A percentile compares a stretch with the other conserved stretches of the same genome.
Conservation (phyloP, 2,888 invertebrate genomes). For the Hermodice carunculata region DNA sequence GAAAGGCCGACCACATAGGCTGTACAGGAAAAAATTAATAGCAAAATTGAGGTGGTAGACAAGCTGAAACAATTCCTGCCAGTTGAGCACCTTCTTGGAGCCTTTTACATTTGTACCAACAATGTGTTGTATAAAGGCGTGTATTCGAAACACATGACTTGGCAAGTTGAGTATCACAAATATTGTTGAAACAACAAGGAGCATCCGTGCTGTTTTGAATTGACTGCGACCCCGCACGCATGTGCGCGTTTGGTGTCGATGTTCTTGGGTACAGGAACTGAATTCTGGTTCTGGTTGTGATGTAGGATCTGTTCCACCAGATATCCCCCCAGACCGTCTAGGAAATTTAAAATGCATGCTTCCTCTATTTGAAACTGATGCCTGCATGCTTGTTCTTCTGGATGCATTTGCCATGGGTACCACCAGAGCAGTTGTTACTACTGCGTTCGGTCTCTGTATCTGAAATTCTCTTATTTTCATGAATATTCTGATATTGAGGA, state of each 20-base stretch:
- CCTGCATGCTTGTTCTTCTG: constrained; percentile 10
- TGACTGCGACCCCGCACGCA: constrained; percentile 13
- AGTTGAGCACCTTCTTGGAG: background rate
- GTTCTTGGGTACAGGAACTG: too few relatives aligned
- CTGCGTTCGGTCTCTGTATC: background rate
- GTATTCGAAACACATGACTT: constrained; percentile 22
- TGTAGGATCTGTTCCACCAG: too few relatives aligned
- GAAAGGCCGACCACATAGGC: constrained; percentile 21
- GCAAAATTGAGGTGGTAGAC: constrained; percentile 30
- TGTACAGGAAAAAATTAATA: constrained; percentile 32
- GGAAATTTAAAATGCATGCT: constrained; percentile 22
- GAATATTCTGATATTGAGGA: constrained; percentile 35
- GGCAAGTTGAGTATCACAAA: constrained; percentile 30
- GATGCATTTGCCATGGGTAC: background rate
- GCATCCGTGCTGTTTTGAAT: constrained; percentile 25
- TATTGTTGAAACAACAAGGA: constrained; percentile 24
- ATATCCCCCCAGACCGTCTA: too few relatives aligned
- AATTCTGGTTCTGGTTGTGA: too few relatives aligned
- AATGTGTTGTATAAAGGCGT: constrained; percentile 19
- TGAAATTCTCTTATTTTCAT: constrained; percentile 25
- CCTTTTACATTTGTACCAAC: background rate
- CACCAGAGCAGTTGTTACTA: background rate
- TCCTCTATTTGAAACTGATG: constrained; percentile 27
- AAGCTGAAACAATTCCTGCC: constrained; percentile 29
- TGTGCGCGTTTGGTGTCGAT: constrained; percentile 11